Percentiles rank a stretch among this genome's conserved stretches.
Evolutionary conservation across 2,888 invertebrate species (phyloP).

Genomic region (Thyatira batis): DNA sequence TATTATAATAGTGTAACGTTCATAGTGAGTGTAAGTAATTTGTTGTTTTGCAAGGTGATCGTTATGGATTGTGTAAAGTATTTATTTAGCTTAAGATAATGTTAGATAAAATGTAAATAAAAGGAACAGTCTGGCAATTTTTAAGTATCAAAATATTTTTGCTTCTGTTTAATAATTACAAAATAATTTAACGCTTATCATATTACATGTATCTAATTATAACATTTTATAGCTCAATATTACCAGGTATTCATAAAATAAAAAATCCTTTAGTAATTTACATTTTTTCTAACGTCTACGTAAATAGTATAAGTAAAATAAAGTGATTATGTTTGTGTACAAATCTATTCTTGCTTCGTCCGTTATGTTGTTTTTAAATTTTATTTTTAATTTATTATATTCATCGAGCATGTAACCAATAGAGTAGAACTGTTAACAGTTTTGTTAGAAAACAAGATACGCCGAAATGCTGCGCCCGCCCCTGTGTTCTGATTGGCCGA

Average conservation of each 20-base stretch:
- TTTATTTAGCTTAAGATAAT: background rate
- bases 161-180: no score
- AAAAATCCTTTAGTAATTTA: background rate
- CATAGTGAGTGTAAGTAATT: background rate
- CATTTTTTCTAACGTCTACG: conserved; percentile 3
- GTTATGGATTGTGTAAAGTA: background rate
- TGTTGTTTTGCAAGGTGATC: background rate
- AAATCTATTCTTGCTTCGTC: conserved; percentile 14
- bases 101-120: background rate
- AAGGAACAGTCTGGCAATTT: background rate
- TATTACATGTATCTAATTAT: no score
- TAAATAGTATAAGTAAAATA: conserved; percentile 8
- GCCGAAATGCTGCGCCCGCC: no score
- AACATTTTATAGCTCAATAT: no score
- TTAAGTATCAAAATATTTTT: no score
- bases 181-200: no score
- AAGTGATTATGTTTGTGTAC: conserved; percentile 17
- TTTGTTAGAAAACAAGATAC: no score
- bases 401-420: no score
- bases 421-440: no score
- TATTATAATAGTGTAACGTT: background rate
- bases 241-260: no score
- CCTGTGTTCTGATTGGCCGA: no score
- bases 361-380: conserved; percentile 9
- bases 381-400: background rate